phyloP scores from a whole-genome alignment of 2,797 vertebrate genomes.

The Eremophila alpestris region DNA sequence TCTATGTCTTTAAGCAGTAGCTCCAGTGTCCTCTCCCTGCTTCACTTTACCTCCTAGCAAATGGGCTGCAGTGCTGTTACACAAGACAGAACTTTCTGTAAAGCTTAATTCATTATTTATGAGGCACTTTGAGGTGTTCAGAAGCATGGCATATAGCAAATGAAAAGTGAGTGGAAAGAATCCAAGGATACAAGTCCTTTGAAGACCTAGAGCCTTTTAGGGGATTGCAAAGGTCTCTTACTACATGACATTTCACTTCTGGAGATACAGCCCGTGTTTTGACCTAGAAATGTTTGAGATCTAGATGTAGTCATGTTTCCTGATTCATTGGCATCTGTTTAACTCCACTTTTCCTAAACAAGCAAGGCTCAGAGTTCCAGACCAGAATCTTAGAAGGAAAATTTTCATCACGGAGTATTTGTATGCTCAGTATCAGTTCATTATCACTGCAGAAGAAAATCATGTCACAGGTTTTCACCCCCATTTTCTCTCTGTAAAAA shows the following conservation, averaged over 20 bases:
- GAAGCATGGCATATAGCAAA: not conserved
- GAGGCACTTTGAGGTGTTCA: not conserved
- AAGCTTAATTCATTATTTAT: slow-evolving; percentile 33
- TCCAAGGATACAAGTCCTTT: not conserved
- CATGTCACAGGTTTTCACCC: not conserved
- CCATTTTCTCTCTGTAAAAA: not conserved
- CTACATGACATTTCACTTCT: not conserved
- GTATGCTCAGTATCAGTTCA: not conserved
- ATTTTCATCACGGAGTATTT: not conserved
- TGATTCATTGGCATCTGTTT: not conserved
- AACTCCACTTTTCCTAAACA: not conserved
- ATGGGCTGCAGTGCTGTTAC: not conserved
- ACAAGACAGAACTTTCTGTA: not conserved
- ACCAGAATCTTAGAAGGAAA: not conserved
- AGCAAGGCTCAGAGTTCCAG: not conserved
- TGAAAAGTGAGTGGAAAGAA: not conserved
- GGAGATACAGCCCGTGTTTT: not conserved
- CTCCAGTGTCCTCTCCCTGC: not conserved
- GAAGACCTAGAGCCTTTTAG: not conserved
- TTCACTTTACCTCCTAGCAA: not conserved
- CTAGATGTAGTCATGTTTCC: not conserved
- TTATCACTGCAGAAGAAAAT: not conserved
- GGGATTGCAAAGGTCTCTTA: not conserved
- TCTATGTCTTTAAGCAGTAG: not conserved
- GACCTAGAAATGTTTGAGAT: not conserved